phyloP scores from a whole-genome alignment of 2,113 vertebrate species.

The Tachycineta bicolor region DNA sequence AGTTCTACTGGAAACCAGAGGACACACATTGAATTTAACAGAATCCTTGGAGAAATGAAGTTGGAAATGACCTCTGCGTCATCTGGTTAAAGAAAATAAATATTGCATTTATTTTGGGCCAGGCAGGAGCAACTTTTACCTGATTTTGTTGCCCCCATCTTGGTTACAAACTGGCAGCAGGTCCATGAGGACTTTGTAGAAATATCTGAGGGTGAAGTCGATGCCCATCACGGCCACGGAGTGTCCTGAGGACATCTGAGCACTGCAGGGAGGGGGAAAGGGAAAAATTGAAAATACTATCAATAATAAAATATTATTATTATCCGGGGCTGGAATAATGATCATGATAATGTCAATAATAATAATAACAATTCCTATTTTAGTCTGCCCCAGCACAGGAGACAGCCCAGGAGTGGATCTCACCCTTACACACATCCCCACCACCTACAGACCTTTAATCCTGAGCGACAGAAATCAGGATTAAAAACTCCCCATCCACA shows the following conservation, averaged over 20 bases:
- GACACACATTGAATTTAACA: not conserved
- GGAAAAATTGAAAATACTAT: not conserved
- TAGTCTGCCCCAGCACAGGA: not conserved
- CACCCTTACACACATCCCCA: too few species aligned
- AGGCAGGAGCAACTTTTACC: slow-evolving; percentile 71
- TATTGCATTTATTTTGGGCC: too few species aligned
- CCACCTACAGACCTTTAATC: not conserved
- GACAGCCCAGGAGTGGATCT: not conserved
- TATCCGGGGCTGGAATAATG: not conserved
- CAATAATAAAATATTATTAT: too few species aligned
- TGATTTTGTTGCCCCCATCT: slow-evolving; percentile 95
- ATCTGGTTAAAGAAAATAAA: not conserved
- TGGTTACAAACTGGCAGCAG: slow-evolving; percentile 95
- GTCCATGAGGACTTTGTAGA: slow-evolving; percentile 97
- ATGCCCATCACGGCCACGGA: slow-evolving; percentile 97
- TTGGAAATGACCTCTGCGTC: not conserved
- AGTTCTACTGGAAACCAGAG: not conserved
- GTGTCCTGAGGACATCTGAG: slow-evolving; percentile 88
- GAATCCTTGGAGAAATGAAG: not conserved
- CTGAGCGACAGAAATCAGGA: not conserved
- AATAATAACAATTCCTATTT: not conserved
- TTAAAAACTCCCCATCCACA: not conserved
- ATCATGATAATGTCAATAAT: too few species aligned
- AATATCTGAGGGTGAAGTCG: slow-evolving; percentile 96
- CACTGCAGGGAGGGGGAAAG: slow-evolving; percentile 43